Evolutionary conservation across 2,888 invertebrate species (phyloP).

Genomic region (Lycocerus yunnanus): DNA sequence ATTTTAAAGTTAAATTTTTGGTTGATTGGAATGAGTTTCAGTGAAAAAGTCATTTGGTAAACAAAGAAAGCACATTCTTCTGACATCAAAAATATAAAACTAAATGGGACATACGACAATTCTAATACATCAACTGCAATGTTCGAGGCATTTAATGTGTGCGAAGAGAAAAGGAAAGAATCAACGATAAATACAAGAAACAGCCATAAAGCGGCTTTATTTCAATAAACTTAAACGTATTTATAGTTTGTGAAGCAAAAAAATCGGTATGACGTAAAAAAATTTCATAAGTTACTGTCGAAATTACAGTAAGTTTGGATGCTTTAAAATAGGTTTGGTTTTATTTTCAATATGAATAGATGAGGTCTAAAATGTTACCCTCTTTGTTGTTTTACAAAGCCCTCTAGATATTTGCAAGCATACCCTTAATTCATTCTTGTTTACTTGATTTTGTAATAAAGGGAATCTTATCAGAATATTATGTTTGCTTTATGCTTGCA

Average conservation of each 20-base stretch:
- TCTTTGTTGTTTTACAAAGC: constrained; percentile 19
- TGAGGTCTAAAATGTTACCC: neutral
- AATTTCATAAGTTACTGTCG: neutral
- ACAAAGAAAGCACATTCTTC: constrained; percentile 28
- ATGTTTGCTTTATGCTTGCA: neutral
- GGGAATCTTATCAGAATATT: constrained; percentile 22
- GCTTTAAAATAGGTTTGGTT: constrained; percentile 2
- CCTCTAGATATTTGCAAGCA: constrained; percentile 22
- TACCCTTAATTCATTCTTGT: constrained; percentile 29
- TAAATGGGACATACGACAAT: constrained; percentile 41
- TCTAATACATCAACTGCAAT: constrained; percentile 39
- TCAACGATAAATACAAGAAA: neutral
- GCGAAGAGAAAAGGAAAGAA: neutral
- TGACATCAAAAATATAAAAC: constrained; percentile 37
- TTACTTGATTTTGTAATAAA: constrained; percentile 28
- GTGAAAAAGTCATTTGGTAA: constrained; percentile 19
- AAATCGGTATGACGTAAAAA: neutral
- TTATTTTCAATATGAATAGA: constrained; percentile 10
- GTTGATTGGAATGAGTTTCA: constrained; percentile 24
- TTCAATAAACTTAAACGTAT: constrained; percentile 29
- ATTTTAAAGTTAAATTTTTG: constrained; percentile 8
- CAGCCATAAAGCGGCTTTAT: constrained; percentile 18
- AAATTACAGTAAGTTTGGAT: neutral
- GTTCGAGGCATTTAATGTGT: constrained; percentile 30
- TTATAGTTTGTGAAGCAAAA: constrained; percentile 18